phyloP scores from a whole-genome alignment of 2,797 vertebrate genomes.

The Arnoldichthys spilopterus region DNA sequence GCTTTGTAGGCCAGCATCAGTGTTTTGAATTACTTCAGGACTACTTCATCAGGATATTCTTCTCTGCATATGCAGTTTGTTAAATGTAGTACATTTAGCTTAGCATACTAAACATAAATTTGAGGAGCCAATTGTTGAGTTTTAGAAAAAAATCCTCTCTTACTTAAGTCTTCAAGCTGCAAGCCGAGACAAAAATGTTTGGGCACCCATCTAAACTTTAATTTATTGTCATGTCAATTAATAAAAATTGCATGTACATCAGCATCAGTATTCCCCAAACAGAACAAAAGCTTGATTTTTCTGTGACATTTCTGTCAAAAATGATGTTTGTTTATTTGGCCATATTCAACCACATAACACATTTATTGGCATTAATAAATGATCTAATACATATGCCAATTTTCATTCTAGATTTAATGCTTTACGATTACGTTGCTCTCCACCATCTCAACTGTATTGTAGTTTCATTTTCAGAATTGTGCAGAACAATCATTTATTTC shows the following conservation, averaged over 20 bases:
- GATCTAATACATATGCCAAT: neutral
- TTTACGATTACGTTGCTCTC: constrained; percentile 14
- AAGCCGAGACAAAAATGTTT: no score
- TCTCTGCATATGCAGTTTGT: no score
- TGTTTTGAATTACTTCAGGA: no score
- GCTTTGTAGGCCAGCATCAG: no score
- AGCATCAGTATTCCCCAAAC: neutral
- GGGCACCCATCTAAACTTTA: no score
- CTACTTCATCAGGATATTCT: no score
- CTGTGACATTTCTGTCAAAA: no score
- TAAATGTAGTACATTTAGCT: no score
- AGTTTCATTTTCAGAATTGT: constrained; percentile 36
- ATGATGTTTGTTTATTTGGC: neutral
- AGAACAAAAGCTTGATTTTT: neutral
- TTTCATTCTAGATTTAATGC: constrained; percentile 8
- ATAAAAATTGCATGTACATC: neutral
- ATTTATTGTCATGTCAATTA: neutral
- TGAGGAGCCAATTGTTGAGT: neutral
- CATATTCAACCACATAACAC: neutral
- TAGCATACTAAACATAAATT: neutral
- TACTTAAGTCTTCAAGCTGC: no score
- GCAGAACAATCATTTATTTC: constrained; percentile 51
- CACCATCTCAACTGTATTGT: constrained; percentile 9
- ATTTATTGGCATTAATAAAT: neutral
- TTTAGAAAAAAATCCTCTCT: neutral